Conservation (phyloP, 2,113 vertebrate species). For the Pungitius pungitius region DNA sequence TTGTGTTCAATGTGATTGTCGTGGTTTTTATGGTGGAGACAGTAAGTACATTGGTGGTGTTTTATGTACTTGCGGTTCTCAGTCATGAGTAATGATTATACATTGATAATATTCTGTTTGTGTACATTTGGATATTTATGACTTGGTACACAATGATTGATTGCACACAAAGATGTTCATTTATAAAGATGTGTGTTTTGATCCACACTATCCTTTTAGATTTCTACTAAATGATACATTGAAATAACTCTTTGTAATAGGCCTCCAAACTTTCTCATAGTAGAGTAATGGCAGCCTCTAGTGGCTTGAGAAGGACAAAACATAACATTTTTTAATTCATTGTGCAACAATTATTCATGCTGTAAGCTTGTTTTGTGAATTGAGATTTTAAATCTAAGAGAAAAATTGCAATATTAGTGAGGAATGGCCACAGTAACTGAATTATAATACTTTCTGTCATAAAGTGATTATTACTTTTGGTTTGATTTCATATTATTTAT, state of each 20-base stretch:
- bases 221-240: constrained; percentile 35
- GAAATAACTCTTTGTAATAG: constrained; percentile 28
- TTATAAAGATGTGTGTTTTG: constrained; percentile 52
- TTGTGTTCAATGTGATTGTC: constrained; percentile 88
- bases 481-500: constrained; percentile 19
- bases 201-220: constrained; percentile 41
- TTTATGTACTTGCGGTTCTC: constrained; percentile 87
- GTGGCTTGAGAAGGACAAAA: constrained; percentile 44
- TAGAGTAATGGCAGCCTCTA: constrained; percentile 62
- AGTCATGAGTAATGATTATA: constrained; percentile 85
- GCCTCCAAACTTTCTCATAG: constrained; percentile 14
- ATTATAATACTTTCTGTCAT: constrained; percentile 13
- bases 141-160: constrained; percentile 79
- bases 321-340: background rate
- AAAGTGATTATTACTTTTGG: background rate
- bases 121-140: constrained; percentile 85
- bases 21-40: constrained; percentile 92
- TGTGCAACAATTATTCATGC: background rate
- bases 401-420: background rate
- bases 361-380: background rate
- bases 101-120: constrained; percentile 70
- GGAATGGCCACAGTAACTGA: background rate
- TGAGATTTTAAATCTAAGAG: background rate
- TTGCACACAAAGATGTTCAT: constrained; percentile 56
- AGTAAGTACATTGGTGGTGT: constrained; percentile 85